Evolutionary conservation across 2,888 invertebrate species (phyloP).

Genomic region (Nephrocerus scutellatus): DNA sequence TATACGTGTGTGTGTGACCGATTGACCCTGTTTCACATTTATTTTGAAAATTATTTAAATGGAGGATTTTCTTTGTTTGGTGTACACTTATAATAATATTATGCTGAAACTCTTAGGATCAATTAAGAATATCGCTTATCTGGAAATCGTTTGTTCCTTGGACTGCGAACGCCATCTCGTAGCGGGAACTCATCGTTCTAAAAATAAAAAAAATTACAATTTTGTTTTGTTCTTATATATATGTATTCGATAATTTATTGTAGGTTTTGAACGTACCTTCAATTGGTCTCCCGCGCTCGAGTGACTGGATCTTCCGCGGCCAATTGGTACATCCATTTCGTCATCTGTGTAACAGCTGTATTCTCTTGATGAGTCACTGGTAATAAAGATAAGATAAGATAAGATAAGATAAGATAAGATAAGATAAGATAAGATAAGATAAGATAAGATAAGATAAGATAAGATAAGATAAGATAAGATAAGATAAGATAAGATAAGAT

Average conservation of each 20-base stretch:
- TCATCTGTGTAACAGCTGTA: conserved; percentile 48
- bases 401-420: background rate
- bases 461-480: no score
- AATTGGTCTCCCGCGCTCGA: conserved; percentile 23
- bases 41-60: no score
- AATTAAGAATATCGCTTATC: conserved; percentile 20
- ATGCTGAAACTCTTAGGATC: no score
- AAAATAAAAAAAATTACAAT: conserved; percentile 5
- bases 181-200: conserved; percentile 42
- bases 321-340: conserved; percentile 32
- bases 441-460: no score
- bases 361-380: conserved; percentile 55
- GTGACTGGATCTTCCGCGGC: conserved; percentile 22
- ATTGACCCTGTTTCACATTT: no score
- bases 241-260: background rate
- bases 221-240: background rate
- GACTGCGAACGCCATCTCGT: conserved; percentile 37
- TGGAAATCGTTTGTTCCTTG: conserved; percentile 24
- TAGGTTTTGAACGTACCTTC: conserved; percentile 26
- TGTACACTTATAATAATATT: no score
- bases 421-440: no score
- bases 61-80: no score
- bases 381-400: conserved; percentile 14
- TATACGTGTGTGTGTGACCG: no score
- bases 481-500: no score